A percentile compares a stretch with the other conserved stretches of the same genome.
Evolutionary conservation across 2,888 invertebrate genomes (phyloP).

Genomic region (Metopia argyrocephala): DNA sequence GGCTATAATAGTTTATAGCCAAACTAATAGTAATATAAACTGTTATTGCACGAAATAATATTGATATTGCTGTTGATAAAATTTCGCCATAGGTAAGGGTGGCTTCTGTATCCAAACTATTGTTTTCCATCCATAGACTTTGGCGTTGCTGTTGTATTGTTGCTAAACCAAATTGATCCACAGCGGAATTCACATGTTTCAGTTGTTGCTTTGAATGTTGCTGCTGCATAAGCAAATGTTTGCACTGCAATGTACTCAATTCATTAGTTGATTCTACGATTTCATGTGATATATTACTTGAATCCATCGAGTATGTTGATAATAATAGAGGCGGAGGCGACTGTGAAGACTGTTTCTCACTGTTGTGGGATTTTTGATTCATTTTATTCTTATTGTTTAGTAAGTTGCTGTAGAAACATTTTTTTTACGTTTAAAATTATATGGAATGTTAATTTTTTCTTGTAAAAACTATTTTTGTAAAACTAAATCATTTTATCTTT

Average conservation of each 20-base stretch:
- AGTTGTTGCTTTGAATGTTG: slow-evolving; percentile 16
- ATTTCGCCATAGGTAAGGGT: slow-evolving; percentile 67
- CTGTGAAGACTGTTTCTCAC: slow-evolving; percentile 18
- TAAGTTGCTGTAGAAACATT: background rate
- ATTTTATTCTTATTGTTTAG: background rate
- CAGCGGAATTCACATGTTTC: slow-evolving; percentile 11
- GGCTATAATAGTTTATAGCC: slow-evolving; percentile 69
- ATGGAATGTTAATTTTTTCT: slow-evolving; percentile 18
- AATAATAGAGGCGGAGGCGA: background rate
- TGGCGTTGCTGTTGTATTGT: slow-evolving; percentile 11
- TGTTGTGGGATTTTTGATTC: slow-evolving; percentile 15
- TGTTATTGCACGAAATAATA: slow-evolving; percentile 69
- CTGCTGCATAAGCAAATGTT: slow-evolving; percentile 39
- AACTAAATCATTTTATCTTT: background rate
- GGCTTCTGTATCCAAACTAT: slow-evolving; percentile 39
- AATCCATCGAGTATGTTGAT: background rate
- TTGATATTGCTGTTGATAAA: slow-evolving; percentile 69
- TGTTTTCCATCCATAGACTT: slow-evolving; percentile 51
- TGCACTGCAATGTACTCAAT: slow-evolving; percentile 47
- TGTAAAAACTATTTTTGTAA: background rate
- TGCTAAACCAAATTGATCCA: slow-evolving; percentile 21
- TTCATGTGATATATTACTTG: slow-evolving; percentile 27
- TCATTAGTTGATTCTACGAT: slow-evolving; percentile 45
- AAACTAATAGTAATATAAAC: slow-evolving; percentile 70
- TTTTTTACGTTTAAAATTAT: background rate